A percentile compares a stretch with the other conserved stretches of the same genome.
These are phyloP conservation scores for Microctenopoma stevenorrisi DNA, from an alignment of 2,797 vertebrate species.

Conservation along the genomic window DNA sequence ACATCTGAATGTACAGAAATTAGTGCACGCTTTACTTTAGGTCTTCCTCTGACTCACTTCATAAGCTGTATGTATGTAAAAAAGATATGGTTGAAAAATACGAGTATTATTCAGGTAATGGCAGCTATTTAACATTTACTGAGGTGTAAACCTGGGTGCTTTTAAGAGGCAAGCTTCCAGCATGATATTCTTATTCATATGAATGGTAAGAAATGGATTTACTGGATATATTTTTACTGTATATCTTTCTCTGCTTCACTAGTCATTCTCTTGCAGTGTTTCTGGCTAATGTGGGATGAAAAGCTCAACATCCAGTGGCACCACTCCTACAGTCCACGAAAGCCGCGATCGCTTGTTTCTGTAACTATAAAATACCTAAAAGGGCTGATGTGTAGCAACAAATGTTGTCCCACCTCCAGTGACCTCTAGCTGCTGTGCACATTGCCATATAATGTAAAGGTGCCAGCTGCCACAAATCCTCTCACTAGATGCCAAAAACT, in stretches of 20 bases:
- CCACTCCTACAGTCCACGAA: too few relatives aligned
- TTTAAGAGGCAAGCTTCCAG: neutral
- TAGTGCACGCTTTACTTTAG: too few relatives aligned
- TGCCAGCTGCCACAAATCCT: slow-evolving; percentile 42
- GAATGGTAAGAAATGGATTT: neutral
- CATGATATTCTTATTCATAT: neutral
- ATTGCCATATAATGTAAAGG: slow-evolving; percentile 23
- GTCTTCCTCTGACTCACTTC: too few relatives aligned
- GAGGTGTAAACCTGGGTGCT: too few relatives aligned
- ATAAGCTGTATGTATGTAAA: too few relatives aligned
- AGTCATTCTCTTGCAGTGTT: too few relatives aligned
- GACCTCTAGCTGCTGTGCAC: slow-evolving; percentile 30
- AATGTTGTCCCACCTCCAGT: slow-evolving; percentile 19
- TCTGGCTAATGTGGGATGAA: too few relatives aligned
- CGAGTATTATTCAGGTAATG: too few relatives aligned
- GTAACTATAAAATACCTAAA: slow-evolving; percentile 21
- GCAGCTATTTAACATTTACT: too few relatives aligned
- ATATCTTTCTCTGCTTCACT: neutral
- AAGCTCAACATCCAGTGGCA: neutral
- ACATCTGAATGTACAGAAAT: neutral
- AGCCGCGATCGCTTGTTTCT: neutral
- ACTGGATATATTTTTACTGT: neutral
- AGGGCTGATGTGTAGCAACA: slow-evolving; percentile 5
- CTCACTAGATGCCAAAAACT: slow-evolving; percentile 5
- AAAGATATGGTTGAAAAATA: too few relatives aligned